Base-by-base conservation (phyloP, 2,797 vertebrate genomes). In the Coluber constrictor region DNA sequence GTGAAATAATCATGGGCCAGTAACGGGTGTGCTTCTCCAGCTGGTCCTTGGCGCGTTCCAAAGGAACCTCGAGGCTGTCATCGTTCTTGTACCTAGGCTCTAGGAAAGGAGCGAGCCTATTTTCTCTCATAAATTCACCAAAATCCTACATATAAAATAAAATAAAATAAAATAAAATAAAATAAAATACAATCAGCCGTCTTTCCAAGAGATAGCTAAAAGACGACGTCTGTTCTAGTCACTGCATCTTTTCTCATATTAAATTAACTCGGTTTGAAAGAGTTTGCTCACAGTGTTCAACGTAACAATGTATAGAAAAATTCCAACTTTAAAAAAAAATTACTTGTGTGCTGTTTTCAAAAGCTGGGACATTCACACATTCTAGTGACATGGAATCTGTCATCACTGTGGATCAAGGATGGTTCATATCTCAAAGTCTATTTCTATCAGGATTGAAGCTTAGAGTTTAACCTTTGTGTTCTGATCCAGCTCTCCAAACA, bases 1-100 rank as follows among this genome's bases (percentile, higher is more conserved):
- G 99, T 94, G 99, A 99, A 96, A 99, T 99, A 96, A 99, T 99
- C 99, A 99, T 99, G 11, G 99, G 99, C 99, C 99, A 99, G 97
- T 99, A 99, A 83, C 99, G 98, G 83, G 99, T 99, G 96, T 99
- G 97, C 83, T 99, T 98, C 96, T 99, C 99, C 96, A 99, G 98
- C 96, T 99, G 99, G 94, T 98, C 98, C 97, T 99, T 99, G 74
- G 99, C 99, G 95, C 98, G 97, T 95, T 99, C 99, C 83, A 98
- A 96, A 15, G 99, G 99, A 59, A 98, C 96, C 97, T 98, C 98
- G 94, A 98, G 98, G 29, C 97, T 98, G 29, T 98, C 97, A 95
- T 99, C 98, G 0, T 98, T 97, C 94, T 97, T 97, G 96, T 98
- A 98, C 97, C 97, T 97, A 86, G 98, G 96, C 95, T 99, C 99